Conservation (phyloP, 2,888 invertebrate genomes). For the Andricus curvator region DNA sequence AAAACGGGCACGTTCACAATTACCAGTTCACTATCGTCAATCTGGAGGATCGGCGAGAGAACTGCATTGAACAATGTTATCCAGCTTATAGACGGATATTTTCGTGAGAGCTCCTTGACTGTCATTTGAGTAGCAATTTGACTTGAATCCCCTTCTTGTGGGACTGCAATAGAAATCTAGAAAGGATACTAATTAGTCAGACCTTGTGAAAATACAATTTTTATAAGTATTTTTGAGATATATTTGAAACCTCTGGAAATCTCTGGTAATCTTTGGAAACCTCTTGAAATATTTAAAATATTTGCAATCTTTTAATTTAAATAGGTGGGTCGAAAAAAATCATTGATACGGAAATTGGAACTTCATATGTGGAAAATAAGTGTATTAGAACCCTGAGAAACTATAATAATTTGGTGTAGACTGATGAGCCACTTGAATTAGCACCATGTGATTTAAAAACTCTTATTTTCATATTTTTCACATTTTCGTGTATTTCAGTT, state of each 20-base stretch:
- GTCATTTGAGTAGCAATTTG: slow-evolving; percentile 91
- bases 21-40: slow-evolving; percentile 86
- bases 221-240: neutral
- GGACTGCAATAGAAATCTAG: slow-evolving; percentile 61
- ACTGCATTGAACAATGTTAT: slow-evolving; percentile 90
- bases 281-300: slow-evolving; percentile 2
- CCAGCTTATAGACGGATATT: slow-evolving; percentile 90
- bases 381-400: too few relatives aligned
- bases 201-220: neutral
- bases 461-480: too few relatives aligned
- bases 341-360: too few relatives aligned
- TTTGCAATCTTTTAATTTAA: too few relatives aligned
- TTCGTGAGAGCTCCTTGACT: slow-evolving; percentile 86
- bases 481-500: too few relatives aligned
- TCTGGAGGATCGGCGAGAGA: slow-evolving; percentile 83
- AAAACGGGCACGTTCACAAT: slow-evolving; percentile 87
- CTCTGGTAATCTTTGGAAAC: slow-evolving; percentile 8
- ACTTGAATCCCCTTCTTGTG: neutral
- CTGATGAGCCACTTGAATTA: too few relatives aligned
- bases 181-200: neutral
- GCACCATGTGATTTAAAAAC: too few relatives aligned
- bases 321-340: too few relatives aligned
- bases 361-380: too few relatives aligned
- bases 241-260: slow-evolving; percentile 77
- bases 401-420: too few relatives aligned